Evolutionary conservation across 2,113 vertebrate genomes (phyloP).

Genomic region (Corvus cornix): DNA sequence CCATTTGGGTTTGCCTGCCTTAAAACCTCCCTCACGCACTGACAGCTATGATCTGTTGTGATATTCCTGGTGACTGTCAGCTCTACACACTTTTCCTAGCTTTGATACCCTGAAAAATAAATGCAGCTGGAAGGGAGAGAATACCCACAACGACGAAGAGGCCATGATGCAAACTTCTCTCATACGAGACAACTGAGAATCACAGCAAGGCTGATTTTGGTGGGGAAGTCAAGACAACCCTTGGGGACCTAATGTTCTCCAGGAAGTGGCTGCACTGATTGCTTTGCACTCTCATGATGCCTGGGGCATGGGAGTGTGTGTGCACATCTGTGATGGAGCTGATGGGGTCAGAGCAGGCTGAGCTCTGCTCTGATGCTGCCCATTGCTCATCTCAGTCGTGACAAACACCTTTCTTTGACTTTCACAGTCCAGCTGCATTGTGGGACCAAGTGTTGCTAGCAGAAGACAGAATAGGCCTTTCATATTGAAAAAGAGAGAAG

Average conservation of each 20-base stretch:
- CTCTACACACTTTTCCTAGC: background rate
- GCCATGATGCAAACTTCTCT: background rate
- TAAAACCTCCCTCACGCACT: background rate
- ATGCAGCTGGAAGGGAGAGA: background rate
- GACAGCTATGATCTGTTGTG: background rate
- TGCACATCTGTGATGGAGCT: background rate
- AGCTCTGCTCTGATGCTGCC: background rate
- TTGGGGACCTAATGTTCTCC: background rate
- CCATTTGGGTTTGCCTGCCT: background rate
- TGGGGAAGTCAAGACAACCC: background rate
- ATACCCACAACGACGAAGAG: background rate
- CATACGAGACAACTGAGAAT: background rate
- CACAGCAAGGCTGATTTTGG: background rate
- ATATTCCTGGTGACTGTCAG: background rate
- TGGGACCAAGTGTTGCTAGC: background rate
- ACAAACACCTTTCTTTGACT: background rate
- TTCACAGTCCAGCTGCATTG: background rate
- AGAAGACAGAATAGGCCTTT: background rate
- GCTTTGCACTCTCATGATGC: background rate
- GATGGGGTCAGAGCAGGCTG: background rate
- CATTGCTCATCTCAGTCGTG: accelerated
- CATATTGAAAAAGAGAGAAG: background rate
- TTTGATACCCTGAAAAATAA: background rate
- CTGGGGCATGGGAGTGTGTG: background rate
- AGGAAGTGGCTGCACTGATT: background rate